A percentile compares a stretch with the other conserved stretches of the same genome.
Evolutionary conservation across 2,888 invertebrate species (phyloP).

Genomic region (Trichopria drosophilae): DNA sequence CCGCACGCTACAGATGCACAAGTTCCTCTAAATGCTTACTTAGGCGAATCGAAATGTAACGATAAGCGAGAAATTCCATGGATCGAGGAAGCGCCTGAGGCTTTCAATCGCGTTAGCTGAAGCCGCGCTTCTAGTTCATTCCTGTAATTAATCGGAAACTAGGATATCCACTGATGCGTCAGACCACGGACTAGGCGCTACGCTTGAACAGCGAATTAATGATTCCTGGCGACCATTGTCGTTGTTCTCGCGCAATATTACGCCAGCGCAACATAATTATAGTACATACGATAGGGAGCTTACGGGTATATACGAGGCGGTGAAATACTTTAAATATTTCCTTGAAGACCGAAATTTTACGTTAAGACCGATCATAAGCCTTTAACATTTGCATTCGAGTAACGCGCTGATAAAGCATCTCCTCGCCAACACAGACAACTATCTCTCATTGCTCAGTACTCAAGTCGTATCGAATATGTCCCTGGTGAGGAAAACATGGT

Average conservation of each 20-base stretch:
- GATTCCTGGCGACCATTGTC: not conserved
- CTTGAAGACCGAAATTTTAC: not conserved
- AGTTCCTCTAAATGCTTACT: slow-evolving; percentile 14
- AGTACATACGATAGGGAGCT: not conserved
- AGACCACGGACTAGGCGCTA: not conserved
- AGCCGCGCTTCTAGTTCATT: not conserved
- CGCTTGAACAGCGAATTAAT: not conserved
- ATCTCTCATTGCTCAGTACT: slow-evolving; percentile 4
- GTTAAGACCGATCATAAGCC: too few species aligned
- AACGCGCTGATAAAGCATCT: too few species aligned
- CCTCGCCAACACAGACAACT: too few species aligned
- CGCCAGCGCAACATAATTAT: not conserved
- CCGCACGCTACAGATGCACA: slow-evolving; percentile 33
- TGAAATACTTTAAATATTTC: slow-evolving; percentile 2
- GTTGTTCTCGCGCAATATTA: not conserved
- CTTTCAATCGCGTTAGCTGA: not conserved
- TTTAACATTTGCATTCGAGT: too few species aligned
- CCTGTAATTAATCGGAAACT: not conserved
- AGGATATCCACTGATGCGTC: not conserved
- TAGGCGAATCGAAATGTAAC: slow-evolving; percentile 26
- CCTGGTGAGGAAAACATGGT: too few species aligned
- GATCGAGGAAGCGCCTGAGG: not conserved
- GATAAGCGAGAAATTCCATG: too few species aligned
- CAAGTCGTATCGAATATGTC: slow-evolving; percentile 2
- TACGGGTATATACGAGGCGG: not conserved